Conservation (phyloP, 2,113 vertebrate species). For the Pongo pygmaeus region DNA sequence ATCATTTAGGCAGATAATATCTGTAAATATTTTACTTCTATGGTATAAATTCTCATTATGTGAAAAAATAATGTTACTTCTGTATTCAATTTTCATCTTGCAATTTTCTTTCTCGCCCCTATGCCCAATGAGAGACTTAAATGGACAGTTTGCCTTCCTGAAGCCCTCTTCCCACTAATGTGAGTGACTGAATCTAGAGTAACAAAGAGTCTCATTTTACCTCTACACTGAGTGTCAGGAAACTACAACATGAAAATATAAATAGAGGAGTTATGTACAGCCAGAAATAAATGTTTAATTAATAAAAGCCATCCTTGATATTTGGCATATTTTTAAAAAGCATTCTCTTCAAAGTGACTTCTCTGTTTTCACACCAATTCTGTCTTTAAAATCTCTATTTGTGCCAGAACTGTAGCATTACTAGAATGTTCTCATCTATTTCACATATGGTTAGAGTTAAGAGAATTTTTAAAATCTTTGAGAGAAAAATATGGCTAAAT, state of each 20-base stretch:
- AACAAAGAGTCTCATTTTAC: not conserved
- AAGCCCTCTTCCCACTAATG: not conserved
- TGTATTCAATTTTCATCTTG: not conserved
- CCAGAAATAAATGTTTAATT: not conserved
- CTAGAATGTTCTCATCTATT: not conserved
- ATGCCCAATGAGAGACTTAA: not conserved
- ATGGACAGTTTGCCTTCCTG: not conserved
- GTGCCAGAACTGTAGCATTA: not conserved
- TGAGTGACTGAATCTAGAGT: not conserved
- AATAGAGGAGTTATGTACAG: not conserved
- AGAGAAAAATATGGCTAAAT: not conserved
- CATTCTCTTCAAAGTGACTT: not conserved
- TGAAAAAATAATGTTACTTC: not conserved
- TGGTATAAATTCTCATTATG: not conserved
- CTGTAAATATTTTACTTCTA: not conserved
- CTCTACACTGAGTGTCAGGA: not conserved
- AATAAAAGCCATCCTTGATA: not conserved
- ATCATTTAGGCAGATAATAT: not conserved
- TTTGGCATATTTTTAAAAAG: not conserved
- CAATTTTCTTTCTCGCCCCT: rapidly evolving
- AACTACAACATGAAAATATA: not conserved
- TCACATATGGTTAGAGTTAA: not conserved
- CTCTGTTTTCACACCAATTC: not conserved
- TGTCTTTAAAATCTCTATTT: not conserved
- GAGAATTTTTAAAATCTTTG: not conserved